Evolutionary conservation across 2,113 vertebrate species (phyloP), one percentile per base, ranked within the genome.

Genomic region (Leucopternis melanops): DNA sequence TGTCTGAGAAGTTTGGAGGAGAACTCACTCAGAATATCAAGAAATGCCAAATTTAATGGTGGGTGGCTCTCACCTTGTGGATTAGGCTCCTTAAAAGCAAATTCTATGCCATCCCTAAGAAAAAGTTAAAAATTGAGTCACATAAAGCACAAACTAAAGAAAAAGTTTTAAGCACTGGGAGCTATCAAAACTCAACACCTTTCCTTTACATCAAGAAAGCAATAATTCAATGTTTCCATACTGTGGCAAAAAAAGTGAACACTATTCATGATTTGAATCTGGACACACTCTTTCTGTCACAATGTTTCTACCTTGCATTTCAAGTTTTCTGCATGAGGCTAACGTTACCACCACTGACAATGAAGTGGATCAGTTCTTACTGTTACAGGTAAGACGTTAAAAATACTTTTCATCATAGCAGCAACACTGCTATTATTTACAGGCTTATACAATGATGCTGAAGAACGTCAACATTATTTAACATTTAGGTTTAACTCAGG

Each of bases 71-170:
- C 99, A 95, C 99, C 99, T 97, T 99, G 99, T 52, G 99, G 99
- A 98, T 99, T 99, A 71, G 99, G 99, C 34, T 99, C 99, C 97
- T 99, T 99, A 98, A 99, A 99, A 44, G 99, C 99, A 98, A 99
- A 99, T 98, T 99, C 99, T 82, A 99, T 99, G 67, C 99, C 99
- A 97, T 99, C 99, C 97, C 99, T 99, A 92, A 34, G 93, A 95
- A 88, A 36, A 90, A 95, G 49, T 66, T 70, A 50, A 85, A 90
- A 93, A 54, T 29, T 25, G 52, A 54, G 57, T 95, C 78, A 95
- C 16, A 27, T 42, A 34, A 91, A 89, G 45, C 47, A 67, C 26
- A 71, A 84, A 81, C 22, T 14, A 15, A 58, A 61, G 23, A 74
- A 69, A 23, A 61, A 71, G 21, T 63, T 79, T 14, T 65, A 75